Percentiles rank a stretch among this genome's conserved stretches.
These are phyloP conservation scores for Crocodylus rhombifer DNA, from an alignment of 2,797 vertebrate species.

Conservation along the genomic window DNA sequence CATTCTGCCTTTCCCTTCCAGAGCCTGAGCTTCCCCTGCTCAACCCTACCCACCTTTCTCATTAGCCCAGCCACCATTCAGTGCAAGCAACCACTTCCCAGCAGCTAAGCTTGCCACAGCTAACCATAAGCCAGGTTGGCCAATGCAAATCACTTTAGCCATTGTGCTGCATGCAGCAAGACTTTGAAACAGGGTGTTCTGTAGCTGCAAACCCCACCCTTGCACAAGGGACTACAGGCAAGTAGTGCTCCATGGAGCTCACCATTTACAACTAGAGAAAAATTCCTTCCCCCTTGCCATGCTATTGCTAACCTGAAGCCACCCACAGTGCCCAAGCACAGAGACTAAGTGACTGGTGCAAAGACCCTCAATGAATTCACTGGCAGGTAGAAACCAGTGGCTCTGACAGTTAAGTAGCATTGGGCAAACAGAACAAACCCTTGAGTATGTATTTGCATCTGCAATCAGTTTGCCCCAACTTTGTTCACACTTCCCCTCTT, in stretches of 20 bases:
- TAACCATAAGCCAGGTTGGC: background rate
- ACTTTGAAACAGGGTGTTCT: fast-evolving
- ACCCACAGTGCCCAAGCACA: too few relatives aligned
- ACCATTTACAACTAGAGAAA: background rate
- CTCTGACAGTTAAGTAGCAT: background rate
- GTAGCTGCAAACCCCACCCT: background rate
- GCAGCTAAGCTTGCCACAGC: background rate
- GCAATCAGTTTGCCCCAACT: too few relatives aligned
- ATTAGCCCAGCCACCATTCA: background rate
- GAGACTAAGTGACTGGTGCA: background rate
- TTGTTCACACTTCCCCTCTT: too few relatives aligned
- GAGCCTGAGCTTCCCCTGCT: background rate
- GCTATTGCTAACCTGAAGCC: background rate
- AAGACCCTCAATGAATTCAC: background rate
- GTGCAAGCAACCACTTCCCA: background rate
- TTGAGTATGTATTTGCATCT: background rate
- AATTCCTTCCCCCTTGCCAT: background rate
- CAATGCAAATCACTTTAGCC: background rate
- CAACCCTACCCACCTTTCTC: background rate
- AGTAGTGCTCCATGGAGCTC: background rate
- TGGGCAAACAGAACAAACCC: background rate
- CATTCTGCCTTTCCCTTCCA: background rate
- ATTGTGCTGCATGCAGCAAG: background rate
- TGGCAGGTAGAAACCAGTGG: background rate
- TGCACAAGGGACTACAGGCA: fast-evolving